A percentile compares a stretch with the other conserved stretches of the same genome.
Conservation (phyloP, 2,888 invertebrate species). For the Drosophila mettleri region DNA sequence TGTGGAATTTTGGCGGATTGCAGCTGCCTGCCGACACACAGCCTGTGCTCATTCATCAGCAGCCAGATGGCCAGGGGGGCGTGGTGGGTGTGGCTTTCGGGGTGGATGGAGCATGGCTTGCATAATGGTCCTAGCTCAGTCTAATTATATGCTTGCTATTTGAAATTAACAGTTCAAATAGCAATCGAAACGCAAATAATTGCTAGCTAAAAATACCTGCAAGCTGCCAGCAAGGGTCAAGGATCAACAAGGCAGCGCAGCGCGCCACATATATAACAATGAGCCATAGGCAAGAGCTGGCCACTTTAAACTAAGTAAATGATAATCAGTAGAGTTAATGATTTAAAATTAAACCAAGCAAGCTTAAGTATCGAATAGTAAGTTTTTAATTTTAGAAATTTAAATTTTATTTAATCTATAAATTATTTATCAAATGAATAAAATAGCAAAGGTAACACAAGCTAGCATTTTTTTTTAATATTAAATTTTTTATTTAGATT, state of each 20-base stretch:
- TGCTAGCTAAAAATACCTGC: slow-evolving; percentile 18
- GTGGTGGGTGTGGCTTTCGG: background rate
- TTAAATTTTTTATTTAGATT: too few species aligned
- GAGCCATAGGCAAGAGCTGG: background rate
- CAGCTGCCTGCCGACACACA: slow-evolving; percentile 43
- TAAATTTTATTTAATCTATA: too few species aligned
- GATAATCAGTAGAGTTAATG: too few species aligned
- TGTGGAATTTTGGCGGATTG: slow-evolving; percentile 51
- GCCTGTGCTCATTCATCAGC: slow-evolving; percentile 42
- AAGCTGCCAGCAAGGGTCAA: background rate
- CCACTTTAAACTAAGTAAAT: background rate
- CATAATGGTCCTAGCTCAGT: slow-evolving; percentile 13
- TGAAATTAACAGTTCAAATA: slow-evolving; percentile 57
- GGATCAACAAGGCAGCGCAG: slow-evolving; percentile 5
- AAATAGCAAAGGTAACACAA: too few species aligned
- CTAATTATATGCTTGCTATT: slow-evolving; percentile 51
- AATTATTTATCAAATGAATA: too few species aligned
- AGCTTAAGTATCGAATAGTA: too few species aligned
- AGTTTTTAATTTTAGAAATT: too few species aligned
- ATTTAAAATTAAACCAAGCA: too few species aligned
- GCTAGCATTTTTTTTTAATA: too few species aligned
- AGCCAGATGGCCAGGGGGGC: background rate
- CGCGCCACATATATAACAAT: background rate
- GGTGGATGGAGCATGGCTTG: slow-evolving; percentile 1
- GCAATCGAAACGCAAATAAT: slow-evolving; percentile 37